Evolutionary conservation across 2,113 vertebrate genomes (phyloP), one percentile per base, ranked within the genome.

Genomic region (Rhinogobius similis): DNA sequence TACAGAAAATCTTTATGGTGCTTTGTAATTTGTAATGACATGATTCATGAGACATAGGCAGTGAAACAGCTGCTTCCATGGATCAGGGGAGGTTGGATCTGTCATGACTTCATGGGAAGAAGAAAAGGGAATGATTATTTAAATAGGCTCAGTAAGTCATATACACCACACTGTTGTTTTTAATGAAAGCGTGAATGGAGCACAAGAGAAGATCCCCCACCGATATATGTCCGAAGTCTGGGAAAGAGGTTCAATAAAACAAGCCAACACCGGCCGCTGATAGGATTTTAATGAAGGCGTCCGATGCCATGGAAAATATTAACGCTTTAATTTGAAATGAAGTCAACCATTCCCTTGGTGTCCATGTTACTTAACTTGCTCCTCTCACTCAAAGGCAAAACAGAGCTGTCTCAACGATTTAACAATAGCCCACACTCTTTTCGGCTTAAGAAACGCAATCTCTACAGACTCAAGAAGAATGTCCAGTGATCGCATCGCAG

Each of bases 241-340:
- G 84, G 81, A 88, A 82, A 83, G 78, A 41, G n/a, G 44, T 89
- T 82, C 62, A 26, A 82, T 59, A 77, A 84, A 88, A 87, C 75
- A 86, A 79, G 70, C 48, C 46, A 0, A 23, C 82, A 78, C 83
- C 65, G 32, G 62, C 76, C 71, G 79, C 79, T 86, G 83, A 91
- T 89, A 84, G 86, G 87, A 85, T 89, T 91, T 91, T 88, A 90
- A 90, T 90, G 81, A 80, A 80, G 62, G 77, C 44, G 26, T 86
- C 70, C 64, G 68, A 86, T 88, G 83, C 85, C 85, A 92, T 89
- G 85, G 80, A 83, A 89, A 91, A 87, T 89, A 90, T 86, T 86
- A 86, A 86, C 62, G 65, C 53, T 69, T 88, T 84, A 75, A 84
- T 90, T 81, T 87, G 58, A 89, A 89, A 88, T 84, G 73, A 88